Evolutionary conservation across 2,888 invertebrate genomes (phyloP).

Genomic region (Metellina segmentata): DNA sequence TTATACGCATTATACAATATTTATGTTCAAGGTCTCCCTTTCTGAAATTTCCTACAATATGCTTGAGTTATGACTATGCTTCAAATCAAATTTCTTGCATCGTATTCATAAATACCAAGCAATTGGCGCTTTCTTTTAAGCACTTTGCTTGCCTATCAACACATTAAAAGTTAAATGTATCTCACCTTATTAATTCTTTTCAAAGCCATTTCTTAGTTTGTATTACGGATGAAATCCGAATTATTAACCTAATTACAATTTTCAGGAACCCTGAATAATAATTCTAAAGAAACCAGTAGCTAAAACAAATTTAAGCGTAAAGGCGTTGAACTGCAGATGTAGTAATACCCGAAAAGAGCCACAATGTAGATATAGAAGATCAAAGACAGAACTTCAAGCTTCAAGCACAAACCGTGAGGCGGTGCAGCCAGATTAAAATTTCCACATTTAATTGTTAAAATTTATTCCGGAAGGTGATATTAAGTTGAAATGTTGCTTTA

Average conservation of each 20-base stretch:
- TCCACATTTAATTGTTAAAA: not conserved
- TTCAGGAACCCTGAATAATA: slow-evolving; percentile 48
- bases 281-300: slow-evolving; percentile 54
- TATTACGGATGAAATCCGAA: slow-evolving; percentile 65
- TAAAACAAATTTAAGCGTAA: slow-evolving; percentile 59
- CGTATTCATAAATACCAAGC: slow-evolving; percentile 1
- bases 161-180: slow-evolving; percentile 48
- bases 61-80: not conserved
- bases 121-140: slow-evolving; percentile 41
- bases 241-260: slow-evolving; percentile 46
- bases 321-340: slow-evolving; percentile 74
- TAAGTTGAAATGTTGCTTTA: too few species aligned
- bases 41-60: not conserved
- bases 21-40: not conserved
- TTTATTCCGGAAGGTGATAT: too few species aligned
- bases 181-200: slow-evolving; percentile 77
- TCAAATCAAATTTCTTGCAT: not conserved
- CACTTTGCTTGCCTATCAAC: slow-evolving; percentile 29
- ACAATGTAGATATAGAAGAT: slow-evolving; percentile 64
- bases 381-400: slow-evolving; percentile 54
- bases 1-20: not conserved
- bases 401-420: slow-evolving; percentile 33
- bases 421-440: slow-evolving; percentile 59
- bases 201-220: slow-evolving; percentile 74
- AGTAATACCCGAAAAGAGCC: slow-evolving; percentile 72